These are phyloP conservation scores for Antechinus stuartii DNA, from an alignment of 2,113 vertebrate species.

Conservation along the genomic window DNA sequence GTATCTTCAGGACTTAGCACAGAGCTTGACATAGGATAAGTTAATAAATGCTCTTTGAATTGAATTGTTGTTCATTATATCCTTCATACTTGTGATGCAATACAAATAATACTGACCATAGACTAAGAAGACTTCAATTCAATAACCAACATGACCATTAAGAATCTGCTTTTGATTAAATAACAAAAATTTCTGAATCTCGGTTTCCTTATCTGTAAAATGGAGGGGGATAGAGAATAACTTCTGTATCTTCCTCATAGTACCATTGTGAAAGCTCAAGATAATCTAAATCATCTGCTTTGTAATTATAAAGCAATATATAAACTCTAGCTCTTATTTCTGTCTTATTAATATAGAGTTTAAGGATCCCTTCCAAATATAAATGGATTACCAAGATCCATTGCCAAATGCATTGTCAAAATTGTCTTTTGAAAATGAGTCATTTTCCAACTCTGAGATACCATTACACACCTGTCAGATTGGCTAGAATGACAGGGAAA, in stretches of 20 bases:
- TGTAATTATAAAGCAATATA: background rate
- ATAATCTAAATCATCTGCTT: background rate
- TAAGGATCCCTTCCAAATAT: background rate
- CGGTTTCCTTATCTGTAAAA: background rate
- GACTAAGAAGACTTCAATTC: background rate
- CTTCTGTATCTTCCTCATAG: no score
- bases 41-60: background rate
- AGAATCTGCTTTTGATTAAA: background rate
- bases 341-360: background rate
- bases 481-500: no score
- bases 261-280: background rate
- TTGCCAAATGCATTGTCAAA: background rate
- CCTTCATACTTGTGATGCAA: background rate
- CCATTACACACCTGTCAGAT: no score
- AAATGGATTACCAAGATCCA: background rate
- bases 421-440: background rate
- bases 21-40: background rate
- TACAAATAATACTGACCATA: background rate
- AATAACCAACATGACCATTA: background rate
- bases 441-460: no score
- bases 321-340: background rate
- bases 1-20: background rate
- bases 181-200: background rate
- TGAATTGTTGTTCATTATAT: background rate
- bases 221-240: no score